A percentile compares a stretch with the other conserved stretches of the same genome.
Evolutionary conservation across 2,113 vertebrate species (phyloP).

Genomic region (Chaetops frenatus): DNA sequence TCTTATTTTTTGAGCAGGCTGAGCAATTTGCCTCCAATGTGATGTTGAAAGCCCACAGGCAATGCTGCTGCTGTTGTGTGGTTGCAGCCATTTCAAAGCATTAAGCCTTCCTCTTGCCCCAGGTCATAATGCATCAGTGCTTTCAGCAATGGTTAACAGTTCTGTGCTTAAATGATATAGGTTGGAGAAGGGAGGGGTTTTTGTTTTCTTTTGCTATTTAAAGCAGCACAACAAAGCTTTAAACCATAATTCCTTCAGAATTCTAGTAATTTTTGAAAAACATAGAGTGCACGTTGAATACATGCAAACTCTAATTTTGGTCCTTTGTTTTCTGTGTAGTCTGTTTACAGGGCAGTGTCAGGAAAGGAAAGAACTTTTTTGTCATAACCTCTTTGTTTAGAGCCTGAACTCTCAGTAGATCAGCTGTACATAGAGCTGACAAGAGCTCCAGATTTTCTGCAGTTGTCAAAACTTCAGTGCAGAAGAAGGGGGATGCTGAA

Average conservation of each 20-base stretch:
- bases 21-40: constrained; percentile 68
- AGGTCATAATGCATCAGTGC: not conserved
- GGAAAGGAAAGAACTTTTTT: not conserved
- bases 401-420: not conserved
- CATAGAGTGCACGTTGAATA: not conserved
- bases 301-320: not conserved
- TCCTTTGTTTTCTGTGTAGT: not conserved
- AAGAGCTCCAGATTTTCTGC: not conserved
- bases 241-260: not conserved
- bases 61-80: constrained; percentile 50
- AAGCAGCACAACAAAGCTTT: not conserved
- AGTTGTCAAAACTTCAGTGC: not conserved
- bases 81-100: constrained; percentile 11
- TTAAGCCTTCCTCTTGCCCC: not conserved
- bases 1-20: constrained; percentile 56
- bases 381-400: not conserved
- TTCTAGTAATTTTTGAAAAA: not conserved
- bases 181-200: not conserved
- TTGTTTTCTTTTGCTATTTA: constrained; percentile 6
- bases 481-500: not conserved
- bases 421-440: accelerated
- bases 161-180: not conserved
- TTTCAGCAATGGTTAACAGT: constrained; percentile 22
- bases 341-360: not conserved
- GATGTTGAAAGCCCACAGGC: constrained; percentile 48